phyloP scores from a whole-genome alignment of 1,140 invertebrate species.

The Trichoplusia ni region DNA sequence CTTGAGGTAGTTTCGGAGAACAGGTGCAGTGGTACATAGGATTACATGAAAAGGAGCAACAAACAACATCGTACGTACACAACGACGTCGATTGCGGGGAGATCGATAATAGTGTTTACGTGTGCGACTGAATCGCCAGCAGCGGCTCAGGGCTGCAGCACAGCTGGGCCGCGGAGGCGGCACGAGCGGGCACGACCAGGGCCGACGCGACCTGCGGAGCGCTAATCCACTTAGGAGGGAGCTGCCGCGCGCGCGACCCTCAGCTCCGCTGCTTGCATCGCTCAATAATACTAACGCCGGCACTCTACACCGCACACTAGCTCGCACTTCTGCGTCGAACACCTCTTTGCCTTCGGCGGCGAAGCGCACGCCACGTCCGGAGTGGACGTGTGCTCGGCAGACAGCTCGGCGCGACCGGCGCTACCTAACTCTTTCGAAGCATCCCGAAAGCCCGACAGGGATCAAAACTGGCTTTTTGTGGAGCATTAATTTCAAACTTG shows the following conservation, averaged over 20 bases:
- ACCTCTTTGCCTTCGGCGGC: background rate
- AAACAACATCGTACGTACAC: background rate
- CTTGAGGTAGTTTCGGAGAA: no score
- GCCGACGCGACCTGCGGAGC: no score
- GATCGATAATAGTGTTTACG: slow-evolving; percentile 23
- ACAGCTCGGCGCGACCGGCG: slow-evolving; percentile 1
- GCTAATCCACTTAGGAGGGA: slow-evolving; percentile 1
- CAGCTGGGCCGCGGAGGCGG: background rate
- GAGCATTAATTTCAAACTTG: no score
- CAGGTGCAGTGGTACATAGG: no score
- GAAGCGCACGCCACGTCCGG: background rate
- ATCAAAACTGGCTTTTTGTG: background rate
- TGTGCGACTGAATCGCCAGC: background rate
- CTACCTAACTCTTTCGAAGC: background rate
- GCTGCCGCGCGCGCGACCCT: background rate
- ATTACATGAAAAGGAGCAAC: background rate
- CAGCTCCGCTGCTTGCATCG: background rate
- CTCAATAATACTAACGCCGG: slow-evolving; percentile 2
- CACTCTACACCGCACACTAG: slow-evolving; percentile 2
- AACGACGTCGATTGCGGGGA: background rate
- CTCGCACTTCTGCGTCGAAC: background rate
- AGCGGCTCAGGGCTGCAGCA: background rate
- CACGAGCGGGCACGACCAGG: background rate
- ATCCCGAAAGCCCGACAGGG: background rate
- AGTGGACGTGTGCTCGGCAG: background rate